A percentile compares a stretch with the other conserved stretches of the same genome.
Evolutionary conservation across 2,797 vertebrate species (phyloP).

Genomic region (Galaxias olidus): DNA sequence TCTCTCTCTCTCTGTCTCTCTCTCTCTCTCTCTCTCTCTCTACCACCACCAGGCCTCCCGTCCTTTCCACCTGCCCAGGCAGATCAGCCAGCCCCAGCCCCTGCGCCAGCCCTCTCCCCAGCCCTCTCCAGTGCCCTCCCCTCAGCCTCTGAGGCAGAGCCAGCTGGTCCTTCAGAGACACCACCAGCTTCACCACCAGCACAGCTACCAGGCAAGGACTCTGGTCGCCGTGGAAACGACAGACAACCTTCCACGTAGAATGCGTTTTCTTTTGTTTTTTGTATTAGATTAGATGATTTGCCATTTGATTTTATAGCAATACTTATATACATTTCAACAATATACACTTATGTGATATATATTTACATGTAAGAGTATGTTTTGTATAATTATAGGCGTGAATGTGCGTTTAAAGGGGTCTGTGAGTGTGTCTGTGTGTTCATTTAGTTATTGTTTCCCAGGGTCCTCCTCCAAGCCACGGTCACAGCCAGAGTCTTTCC

Average conservation of each 20-base stretch:
- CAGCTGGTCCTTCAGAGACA: conserved; percentile 69
- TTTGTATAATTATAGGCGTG: too few species aligned
- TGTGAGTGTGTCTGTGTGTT: too few species aligned
- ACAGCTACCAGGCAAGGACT: conserved; percentile 72
- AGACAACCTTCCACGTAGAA: too few species aligned
- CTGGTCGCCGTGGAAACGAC: conserved; percentile 19
- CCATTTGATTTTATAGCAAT: too few species aligned
- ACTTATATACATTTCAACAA: too few species aligned
- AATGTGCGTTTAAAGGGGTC: too few species aligned
- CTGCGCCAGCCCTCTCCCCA: conserved; percentile 56
- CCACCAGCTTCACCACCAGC: conserved; percentile 76
- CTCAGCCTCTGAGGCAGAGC: conserved; percentile 59
- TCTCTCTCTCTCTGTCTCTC: too few species aligned
- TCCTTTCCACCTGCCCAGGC: conserved; percentile 61
- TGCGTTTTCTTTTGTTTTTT: too few species aligned
- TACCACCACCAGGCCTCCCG: conserved; percentile 52
- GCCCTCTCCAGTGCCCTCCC: conserved; percentile 56
- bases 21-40: conserved; percentile 45
- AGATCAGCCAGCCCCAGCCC: conserved; percentile 75
- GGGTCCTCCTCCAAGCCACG: conserved; percentile 31
- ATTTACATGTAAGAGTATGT: too few species aligned
- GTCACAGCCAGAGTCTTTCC: conserved; percentile 35
- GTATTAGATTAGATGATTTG: too few species aligned
- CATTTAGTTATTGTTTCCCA: conserved; percentile 19
- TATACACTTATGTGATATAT: too few species aligned